Evolutionary conservation across 2,888 invertebrate species (phyloP).

Genomic region (Drosophila cyrtoloma): DNA sequence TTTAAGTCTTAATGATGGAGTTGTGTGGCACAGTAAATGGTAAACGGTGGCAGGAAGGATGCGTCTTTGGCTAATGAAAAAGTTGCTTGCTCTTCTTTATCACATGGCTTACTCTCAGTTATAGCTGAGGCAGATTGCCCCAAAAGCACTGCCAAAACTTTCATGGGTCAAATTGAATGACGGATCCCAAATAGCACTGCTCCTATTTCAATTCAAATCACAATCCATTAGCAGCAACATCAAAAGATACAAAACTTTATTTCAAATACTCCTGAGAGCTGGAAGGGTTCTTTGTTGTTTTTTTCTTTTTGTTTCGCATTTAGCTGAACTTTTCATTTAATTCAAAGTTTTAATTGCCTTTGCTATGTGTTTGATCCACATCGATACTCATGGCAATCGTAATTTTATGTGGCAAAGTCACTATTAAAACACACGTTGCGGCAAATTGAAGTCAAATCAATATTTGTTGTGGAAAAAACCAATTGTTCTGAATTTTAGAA

Average conservation of each 20-base stretch:
- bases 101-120: constrained; percentile 6
- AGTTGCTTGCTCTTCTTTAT: constrained; percentile 34
- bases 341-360: constrained; percentile 10
- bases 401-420: neutral
- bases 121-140: constrained; percentile 49
- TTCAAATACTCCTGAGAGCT: neutral
- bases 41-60: constrained; percentile 51
- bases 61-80: constrained; percentile 61
- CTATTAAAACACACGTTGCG: neutral
- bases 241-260: constrained; percentile 6
- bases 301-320: neutral
- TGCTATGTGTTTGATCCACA: neutral
- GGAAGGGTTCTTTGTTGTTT: neutral
- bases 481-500: neutral
- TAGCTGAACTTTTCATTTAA: neutral
- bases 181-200: neutral
- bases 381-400: neutral
- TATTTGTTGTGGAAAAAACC: neutral
- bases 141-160: neutral
- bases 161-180: neutral
- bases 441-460: neutral
- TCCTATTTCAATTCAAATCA: constrained; percentile 6
- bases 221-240: constrained; percentile 13
- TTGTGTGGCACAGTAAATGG: constrained; percentile 48
- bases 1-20: constrained; percentile 81